Conservation (phyloP, 2,113 vertebrate species). For the Motacilla tschutschensis region DNA sequence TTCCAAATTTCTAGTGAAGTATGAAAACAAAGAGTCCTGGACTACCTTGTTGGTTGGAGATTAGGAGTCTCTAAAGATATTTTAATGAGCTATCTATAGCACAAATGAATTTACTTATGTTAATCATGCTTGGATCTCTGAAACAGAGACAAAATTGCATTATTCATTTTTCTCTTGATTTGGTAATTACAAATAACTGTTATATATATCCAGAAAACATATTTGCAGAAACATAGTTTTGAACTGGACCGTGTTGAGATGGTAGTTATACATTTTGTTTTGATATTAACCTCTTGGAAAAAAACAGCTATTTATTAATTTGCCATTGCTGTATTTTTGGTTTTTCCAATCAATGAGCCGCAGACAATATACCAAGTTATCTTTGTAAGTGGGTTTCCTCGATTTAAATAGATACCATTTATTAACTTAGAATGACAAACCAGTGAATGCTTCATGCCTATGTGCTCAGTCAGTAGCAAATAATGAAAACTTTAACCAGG, state of each 20-base stretch:
- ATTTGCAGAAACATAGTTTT: background rate
- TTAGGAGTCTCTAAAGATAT: background rate
- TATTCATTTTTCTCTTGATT: constrained; percentile 11
- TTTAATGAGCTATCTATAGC: constrained; percentile 13
- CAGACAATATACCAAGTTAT: constrained; percentile 20
- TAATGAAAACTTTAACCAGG: constrained; percentile 57
- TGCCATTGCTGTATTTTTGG: background rate
- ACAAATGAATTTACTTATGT: background rate
- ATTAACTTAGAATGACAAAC: constrained; percentile 56
- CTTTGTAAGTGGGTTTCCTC: constrained; percentile 40
- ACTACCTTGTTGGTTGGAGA: background rate
- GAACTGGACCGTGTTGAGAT: constrained; percentile 1
- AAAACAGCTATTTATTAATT: background rate
- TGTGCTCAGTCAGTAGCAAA: constrained; percentile 33
- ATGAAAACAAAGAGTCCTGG: background rate
- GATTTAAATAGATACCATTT: constrained; percentile 30
- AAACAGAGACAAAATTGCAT: constrained; percentile 18
- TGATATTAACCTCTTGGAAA: constrained; percentile 5
- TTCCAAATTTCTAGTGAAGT: background rate
- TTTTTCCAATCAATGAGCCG: constrained; percentile 2
- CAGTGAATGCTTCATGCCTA: constrained; percentile 46
- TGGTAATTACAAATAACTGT: background rate
- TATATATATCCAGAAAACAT: background rate
- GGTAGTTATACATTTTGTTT: constrained; percentile 3
- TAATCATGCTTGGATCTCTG: constrained; percentile 20